phyloP scores from a whole-genome alignment of 2,113 vertebrate species.

The Sterrhoptilus dennistouni region DNA sequence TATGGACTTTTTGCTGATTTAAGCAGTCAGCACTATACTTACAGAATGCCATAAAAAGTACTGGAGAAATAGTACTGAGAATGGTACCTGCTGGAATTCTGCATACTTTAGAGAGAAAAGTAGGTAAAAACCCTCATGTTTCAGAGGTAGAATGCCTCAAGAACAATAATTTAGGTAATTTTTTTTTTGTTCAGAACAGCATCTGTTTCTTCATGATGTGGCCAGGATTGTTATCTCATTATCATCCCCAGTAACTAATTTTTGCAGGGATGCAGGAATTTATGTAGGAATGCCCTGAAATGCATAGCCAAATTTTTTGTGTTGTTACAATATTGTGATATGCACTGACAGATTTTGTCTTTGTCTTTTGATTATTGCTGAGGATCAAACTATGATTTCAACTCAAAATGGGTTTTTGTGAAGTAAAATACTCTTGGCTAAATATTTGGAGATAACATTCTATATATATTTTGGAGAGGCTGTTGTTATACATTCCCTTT shows the following conservation, averaged over 20 bases:
- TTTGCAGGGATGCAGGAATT: not conserved
- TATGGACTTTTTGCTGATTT: not conserved
- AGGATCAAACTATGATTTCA: not conserved
- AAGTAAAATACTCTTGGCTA: not conserved
- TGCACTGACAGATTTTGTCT: not conserved
- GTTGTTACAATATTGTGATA: not conserved
- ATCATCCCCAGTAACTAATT: not conserved
- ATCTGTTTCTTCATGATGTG: fast-evolving
- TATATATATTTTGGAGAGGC: not conserved
- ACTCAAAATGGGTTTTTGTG: not conserved
- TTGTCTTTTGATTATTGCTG: not conserved
- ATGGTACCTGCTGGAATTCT: not conserved
- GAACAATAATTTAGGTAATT: not conserved
- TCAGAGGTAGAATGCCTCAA: not conserved
- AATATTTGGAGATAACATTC: not conserved
- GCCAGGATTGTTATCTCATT: not conserved
- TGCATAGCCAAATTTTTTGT: not conserved
- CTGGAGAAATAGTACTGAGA: not conserved
- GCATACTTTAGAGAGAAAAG: not conserved
- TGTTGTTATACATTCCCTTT: not conserved
- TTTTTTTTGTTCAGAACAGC: not conserved
- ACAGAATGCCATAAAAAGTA: not conserved
- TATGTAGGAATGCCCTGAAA: not conserved
- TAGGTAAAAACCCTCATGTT: not conserved
- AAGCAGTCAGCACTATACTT: not conserved